Percentiles rank a stretch among this genome's conserved stretches.
phyloP scores from a whole-genome alignment of 2,888 invertebrate species.

The Cremastinae sp. region DNA sequence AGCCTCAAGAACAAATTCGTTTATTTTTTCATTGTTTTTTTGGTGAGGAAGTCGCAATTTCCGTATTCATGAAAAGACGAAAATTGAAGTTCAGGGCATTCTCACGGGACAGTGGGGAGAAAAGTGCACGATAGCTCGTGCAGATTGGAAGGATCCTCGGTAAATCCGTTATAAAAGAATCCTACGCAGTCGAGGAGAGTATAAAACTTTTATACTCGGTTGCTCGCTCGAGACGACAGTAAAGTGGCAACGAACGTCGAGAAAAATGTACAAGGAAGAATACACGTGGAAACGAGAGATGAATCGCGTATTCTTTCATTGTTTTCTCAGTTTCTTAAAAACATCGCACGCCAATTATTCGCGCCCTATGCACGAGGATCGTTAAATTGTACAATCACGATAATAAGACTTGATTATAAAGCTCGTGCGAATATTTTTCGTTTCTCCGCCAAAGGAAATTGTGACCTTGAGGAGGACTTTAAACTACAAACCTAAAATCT shows the following conservation, averaged over 20 bases:
- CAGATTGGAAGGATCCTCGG: slow-evolving; percentile 52
- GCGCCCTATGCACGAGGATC: slow-evolving; percentile 54
- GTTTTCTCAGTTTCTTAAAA: slow-evolving; percentile 52
- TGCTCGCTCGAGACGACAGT: slow-evolving; percentile 39
- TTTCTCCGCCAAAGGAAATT: neutral
- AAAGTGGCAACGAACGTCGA: slow-evolving; percentile 23
- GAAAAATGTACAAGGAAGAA: slow-evolving; percentile 19
- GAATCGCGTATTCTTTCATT: slow-evolving; percentile 62
- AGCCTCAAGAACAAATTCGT: no score
- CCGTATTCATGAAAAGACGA: slow-evolving; percentile 12
- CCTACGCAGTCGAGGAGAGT: slow-evolving; percentile 35
- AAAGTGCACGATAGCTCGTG: slow-evolving; percentile 57
- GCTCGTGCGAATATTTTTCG: slow-evolving; percentile 67
- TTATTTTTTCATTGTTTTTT: no score
- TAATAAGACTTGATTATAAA: slow-evolving; percentile 65
- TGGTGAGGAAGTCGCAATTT: neutral
- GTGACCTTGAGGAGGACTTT: neutral
- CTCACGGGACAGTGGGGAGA: slow-evolving; percentile 65
- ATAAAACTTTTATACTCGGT: slow-evolving; percentile 28
- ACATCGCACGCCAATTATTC: slow-evolving; percentile 70
- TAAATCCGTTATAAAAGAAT: slow-evolving; percentile 56
- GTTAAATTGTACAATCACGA: slow-evolving; percentile 14
- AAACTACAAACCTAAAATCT: neutral
- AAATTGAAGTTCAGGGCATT: slow-evolving; percentile 71
- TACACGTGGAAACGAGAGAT: slow-evolving; percentile 21